Base-by-base conservation (phyloP, 2,888 invertebrate genomes). In the Ophonus ardosiacus region DNA sequence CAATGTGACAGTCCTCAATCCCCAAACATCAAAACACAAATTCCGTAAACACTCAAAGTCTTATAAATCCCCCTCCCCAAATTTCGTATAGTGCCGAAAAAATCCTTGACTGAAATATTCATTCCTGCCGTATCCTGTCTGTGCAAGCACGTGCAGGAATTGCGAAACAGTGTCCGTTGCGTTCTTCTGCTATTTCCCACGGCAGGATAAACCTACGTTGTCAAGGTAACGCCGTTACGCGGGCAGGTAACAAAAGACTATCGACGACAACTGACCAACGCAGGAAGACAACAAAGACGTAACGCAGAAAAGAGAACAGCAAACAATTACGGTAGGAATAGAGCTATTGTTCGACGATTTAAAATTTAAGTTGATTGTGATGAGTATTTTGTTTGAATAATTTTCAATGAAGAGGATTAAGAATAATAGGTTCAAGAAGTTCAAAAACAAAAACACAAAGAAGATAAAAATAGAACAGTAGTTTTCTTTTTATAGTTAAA, bases 91-190 rank as follows among this genome's bases (percentile, higher is more conserved):
- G 6, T 31, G 6, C 31, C 31, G n/a, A 31, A 63, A 63, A 63
- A 63, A 68, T 68, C 68, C 31, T 68, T 68, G 68, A n/a, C 68
- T 68, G 68, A 68, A 68, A 68, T 68, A 68, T 68, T 68, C 68
- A 68, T 68, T 31, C 71, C 71, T 74, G 40, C 51, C 17, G 71
- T 43, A 51, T 51, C 13, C 10, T 51, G 43, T 51, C 13, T 51
- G 40, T 43, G n/a, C 18, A 13, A 7, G 43, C 71, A 43, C 71
- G 71, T 74, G 71, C 43, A 10, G 18, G 40, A 40, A 74, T 74
- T 74, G 18, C 43, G 43, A 74, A 74, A 43, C 43, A 43, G 43
- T 43, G 43, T 43, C 43, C 43, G 18, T 38, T 31, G 5, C 68
- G n/a, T 10, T 68, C 43, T 43, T 43, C 43, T 74, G 31, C 31